Percentiles rank a stretch among this genome's conserved stretches.
Evolutionary conservation across 92 coral and sea anemone species (phyloP).

Genomic region (Zoanthus sociatus): DNA sequence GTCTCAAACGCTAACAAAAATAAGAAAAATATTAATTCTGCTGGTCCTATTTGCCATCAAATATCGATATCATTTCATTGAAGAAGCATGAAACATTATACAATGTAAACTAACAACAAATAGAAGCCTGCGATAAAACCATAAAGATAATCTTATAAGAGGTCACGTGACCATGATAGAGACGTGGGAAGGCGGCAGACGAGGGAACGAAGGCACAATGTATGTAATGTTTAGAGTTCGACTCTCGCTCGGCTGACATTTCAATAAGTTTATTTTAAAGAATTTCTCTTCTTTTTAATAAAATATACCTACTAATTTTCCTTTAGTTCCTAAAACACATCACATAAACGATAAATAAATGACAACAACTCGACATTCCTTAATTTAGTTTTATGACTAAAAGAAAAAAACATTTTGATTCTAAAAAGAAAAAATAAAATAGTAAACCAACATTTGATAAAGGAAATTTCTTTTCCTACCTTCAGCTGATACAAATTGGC

Average conservation of each 20-base stretch:
- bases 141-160: neutral
- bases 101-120: too few relatives aligned
- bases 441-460: neutral
- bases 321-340: neutral
- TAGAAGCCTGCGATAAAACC: neutral
- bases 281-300: neutral
- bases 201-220: neutral
- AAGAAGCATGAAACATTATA: too few relatives aligned
- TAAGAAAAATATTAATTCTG: too few relatives aligned
- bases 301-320: neutral
- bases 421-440: neutral
- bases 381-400: too few relatives aligned
- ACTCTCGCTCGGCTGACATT: neutral
- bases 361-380: neutral
- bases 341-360: neutral
- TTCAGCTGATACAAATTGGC: slow-evolving; percentile 96
- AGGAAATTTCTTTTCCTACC: slow-evolving; percentile 59
- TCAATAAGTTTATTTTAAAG: neutral
- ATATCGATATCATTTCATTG: too few relatives aligned
- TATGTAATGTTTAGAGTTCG: neutral
- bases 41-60: too few relatives aligned
- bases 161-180: slow-evolving; percentile 35
- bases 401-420: neutral
- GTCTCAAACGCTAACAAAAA: too few relatives aligned
- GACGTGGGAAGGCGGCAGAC: slow-evolving; percentile 17